Evolutionary conservation across 2,888 invertebrate genomes (phyloP), one percentile per base, ranked within the genome.

Genomic region (Dasysyrphus albostriatus): DNA sequence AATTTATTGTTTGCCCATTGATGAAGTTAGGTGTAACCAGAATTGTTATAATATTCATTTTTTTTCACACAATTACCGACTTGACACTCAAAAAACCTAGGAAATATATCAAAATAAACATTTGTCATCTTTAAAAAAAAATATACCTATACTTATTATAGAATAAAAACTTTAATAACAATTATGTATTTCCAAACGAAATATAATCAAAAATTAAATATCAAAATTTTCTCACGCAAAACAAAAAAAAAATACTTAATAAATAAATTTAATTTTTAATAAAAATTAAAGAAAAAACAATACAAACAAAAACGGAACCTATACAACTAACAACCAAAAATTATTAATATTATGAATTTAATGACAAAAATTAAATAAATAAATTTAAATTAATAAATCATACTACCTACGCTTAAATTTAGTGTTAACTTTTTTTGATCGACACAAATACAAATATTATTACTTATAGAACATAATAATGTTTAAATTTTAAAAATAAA

Each of bases 371-470:
- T n/a, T n/a, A 24, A 3, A 3, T 24, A 24, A 73, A 16, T 32
- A 32, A 73, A 51, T 9, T 19, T 24, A 51, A 51, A 51, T 29
- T 29, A 54, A 82, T 34, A 75, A 82, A 65, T 81, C 44, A 77
- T 84, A 75, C 69, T 87, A 87, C 82, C 69, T 87, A 87, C 82
- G 87, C 87, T 83, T 87, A 87, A 85, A 75, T 83, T 76, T 75
- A 87, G 54, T 69, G 75, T 75, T 75, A 75, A 82, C 74, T 82
- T 70, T 87, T 81, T 70, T 87, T 83, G 72, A 87, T 75, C 72
- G 32, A 83, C 70, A 67, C 58, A 87, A 67, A 82, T 70, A 78
- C 74, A 82, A 87, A 79, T 87, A 87, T 67, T 61, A 70, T 65
- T 77, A 67, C 34, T 65, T 51, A 39, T 73, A 77, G 72, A 67